Evolutionary conservation across 2,113 vertebrate species (phyloP).

Genomic region (Loxodonta africana): DNA sequence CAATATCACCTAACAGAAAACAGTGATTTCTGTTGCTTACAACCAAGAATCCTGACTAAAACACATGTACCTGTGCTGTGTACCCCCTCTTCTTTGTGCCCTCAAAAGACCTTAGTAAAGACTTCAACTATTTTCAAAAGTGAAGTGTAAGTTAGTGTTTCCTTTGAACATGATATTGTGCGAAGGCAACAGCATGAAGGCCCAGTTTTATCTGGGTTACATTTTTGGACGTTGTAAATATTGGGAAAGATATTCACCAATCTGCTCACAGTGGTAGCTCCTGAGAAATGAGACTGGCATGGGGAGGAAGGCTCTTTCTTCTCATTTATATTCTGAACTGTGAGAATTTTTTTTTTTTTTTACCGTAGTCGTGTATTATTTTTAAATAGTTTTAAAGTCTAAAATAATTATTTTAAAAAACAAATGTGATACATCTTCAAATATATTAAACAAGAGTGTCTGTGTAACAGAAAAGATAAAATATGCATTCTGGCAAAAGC

Average conservation of each 20-base stretch:
- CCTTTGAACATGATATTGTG: neutral
- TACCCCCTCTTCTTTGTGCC: neutral
- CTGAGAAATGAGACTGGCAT: neutral
- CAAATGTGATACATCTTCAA: neutral
- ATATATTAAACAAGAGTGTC: conserved; percentile 21
- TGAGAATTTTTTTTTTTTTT: conserved; percentile 37
- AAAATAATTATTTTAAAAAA: conserved; percentile 61
- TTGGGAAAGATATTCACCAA: neutral
- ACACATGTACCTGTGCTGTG: rapidly evolving
- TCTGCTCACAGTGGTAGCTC: neutral
- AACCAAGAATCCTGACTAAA: neutral
- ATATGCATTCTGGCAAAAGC: conserved; percentile 37
- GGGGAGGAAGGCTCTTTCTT: neutral
- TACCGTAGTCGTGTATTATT: conserved; percentile 18
- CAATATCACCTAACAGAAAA: neutral
- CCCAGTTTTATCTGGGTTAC: neutral
- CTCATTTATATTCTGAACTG: neutral
- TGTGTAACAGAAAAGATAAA: conserved; percentile 24
- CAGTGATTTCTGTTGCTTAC: neutral
- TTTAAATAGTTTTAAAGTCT: conserved; percentile 58
- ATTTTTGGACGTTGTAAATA: neutral
- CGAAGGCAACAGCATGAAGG: neutral
- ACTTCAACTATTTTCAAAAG: neutral
- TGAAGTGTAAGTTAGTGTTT: neutral
- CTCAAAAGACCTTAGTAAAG: neutral